Evolutionary conservation across 2,888 invertebrate genomes (phyloP), one percentile per base, ranked within the genome.

Genomic region (Agonum fuliginosum): DNA sequence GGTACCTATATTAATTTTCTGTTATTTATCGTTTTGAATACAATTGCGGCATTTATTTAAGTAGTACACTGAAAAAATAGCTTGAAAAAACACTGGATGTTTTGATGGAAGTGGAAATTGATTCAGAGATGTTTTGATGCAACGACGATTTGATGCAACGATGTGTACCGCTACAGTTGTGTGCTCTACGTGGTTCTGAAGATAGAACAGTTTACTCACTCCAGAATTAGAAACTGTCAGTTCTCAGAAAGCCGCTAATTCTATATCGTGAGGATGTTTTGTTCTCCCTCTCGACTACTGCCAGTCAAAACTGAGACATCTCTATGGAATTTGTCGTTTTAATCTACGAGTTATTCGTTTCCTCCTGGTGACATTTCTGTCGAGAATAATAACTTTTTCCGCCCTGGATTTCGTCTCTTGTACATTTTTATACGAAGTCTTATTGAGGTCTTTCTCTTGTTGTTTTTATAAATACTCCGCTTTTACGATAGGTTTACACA

Each of bases 201-300:
- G 73, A 73, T 73, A 62, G 71, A 17, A 30, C 22, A 30, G 37
- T 8, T 6, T 3, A 46, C 48, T 65, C 19, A 46, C 46, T 43
- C 62, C 74, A 12, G 74, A 65, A 65, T 74, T 74, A 74, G 74
- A 73, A 74, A 74, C 74, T 74, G 74, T 46, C 65, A 62, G 62
- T 65, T 74, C 48, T 65, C 65, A 17, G 65, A 65, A 74, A 46
- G 46, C 43, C 65, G 65, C 74, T 74, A 74, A 74, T 74, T 74
- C 74, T 65, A 74, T 65, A 74, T 43, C 65, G 27, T n/a, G 22
- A 10, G 19, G 17, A 46, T 65, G 74, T 62, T 65, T 74, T 74
- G 74, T 74, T 74, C 65, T 65, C 24, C 17, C 19, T n/a, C 6
- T 20, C 4, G 34, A 27, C 51, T 17, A 27, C 62, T 74, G 74